These are phyloP conservation scores for Columba guinea DNA, from an alignment of 2,797 vertebrate genomes.

Conservation along the genomic window DNA sequence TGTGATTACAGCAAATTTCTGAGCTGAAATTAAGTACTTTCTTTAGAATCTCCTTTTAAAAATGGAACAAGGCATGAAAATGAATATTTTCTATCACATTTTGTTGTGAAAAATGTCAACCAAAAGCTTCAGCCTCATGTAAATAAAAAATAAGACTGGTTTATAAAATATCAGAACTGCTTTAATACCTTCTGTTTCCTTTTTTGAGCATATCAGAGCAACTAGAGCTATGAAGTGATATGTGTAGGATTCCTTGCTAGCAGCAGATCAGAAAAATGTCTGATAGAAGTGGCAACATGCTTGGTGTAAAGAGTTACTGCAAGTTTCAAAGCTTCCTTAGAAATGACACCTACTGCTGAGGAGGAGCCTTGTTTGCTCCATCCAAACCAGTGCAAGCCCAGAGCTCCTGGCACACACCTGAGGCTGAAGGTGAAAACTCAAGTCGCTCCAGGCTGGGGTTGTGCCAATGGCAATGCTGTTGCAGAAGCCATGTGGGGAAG, in stretches of 20 bases:
- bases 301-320: not conserved
- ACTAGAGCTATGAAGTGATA: not conserved
- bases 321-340: not conserved
- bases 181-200: conserved; percentile 24
- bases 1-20: not conserved
- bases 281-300: conserved; percentile 11
- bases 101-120: conserved; percentile 30
- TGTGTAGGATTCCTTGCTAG: not conserved
- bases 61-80: not conserved
- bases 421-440: not conserved
- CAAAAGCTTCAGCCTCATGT: conserved; percentile 8
- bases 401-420: not conserved
- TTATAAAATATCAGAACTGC: conserved; percentile 14
- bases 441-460: not conserved
- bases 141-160: conserved; percentile 5
- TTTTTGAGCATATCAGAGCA: conserved; percentile 22
- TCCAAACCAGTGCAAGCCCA: not conserved
- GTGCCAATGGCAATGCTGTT: accelerated
- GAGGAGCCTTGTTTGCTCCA: not conserved
- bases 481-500: not conserved
- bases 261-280: not conserved
- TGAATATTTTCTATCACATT: not conserved
- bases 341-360: not conserved
- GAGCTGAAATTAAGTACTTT: not conserved
- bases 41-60: conserved; percentile 23